These are phyloP conservation scores for Cyaniris semiargus DNA, from an alignment of 2,888 invertebrate species.

Conservation along the genomic window DNA sequence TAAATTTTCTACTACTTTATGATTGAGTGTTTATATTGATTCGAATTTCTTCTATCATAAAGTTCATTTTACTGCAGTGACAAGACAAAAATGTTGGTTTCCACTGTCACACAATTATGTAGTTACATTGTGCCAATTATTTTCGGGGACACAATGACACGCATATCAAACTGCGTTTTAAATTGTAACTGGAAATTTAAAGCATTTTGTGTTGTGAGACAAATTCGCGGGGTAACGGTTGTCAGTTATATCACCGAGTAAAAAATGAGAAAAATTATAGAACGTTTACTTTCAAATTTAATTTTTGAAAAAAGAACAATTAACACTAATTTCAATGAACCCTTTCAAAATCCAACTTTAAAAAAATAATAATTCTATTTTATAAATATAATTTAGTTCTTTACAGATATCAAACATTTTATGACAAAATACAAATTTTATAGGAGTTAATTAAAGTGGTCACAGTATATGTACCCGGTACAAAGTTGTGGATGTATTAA, in stretches of 20 bases:
- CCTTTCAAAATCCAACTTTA: no score
- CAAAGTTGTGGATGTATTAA: no score
- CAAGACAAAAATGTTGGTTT: conserved; percentile 26
- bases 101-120: conserved; percentile 51
- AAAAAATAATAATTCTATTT: no score
- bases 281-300: not conserved
- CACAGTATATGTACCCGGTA: no score
- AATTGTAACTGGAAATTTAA: conserved; percentile 30
- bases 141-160: conserved; percentile 46
- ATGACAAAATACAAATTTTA: no score
- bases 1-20: not conserved
- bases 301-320: no score
- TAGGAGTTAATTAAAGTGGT: no score
- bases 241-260: conserved; percentile 1
- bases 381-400: no score
- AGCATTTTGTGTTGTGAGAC: conserved; percentile 12
- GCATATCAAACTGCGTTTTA: conserved; percentile 34
- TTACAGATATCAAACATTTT: no score
- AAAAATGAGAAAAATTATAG: not conserved
- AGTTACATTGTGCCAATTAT: conserved; percentile 54
- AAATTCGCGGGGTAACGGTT: conserved; percentile 1
- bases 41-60: not conserved
- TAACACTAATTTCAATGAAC: no score
- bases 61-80: not conserved
- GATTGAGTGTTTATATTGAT: not conserved